These are phyloP conservation scores for Agelaius tricolor DNA, from an alignment of 2,113 vertebrate genomes.

Conservation along the genomic window DNA sequence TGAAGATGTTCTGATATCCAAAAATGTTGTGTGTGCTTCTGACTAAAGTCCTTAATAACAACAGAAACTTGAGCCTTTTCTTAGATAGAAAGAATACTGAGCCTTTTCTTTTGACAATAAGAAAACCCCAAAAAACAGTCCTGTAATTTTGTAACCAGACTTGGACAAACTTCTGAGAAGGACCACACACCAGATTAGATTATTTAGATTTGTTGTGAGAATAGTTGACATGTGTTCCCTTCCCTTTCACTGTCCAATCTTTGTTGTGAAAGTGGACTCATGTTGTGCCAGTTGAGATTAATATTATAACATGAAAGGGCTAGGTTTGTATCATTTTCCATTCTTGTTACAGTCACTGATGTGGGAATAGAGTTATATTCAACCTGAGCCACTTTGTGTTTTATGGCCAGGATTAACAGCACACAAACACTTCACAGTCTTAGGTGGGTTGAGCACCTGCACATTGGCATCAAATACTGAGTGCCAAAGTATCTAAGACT, in stretches of 20 bases:
- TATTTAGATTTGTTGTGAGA: slow-evolving; percentile 54
- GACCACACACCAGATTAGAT: slow-evolving; percentile 58
- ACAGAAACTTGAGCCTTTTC: neutral
- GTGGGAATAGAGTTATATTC: slow-evolving; percentile 19
- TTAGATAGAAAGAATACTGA: neutral
- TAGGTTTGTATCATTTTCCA: slow-evolving; percentile 52
- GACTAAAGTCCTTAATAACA: neutral
- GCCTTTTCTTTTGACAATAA: neutral
- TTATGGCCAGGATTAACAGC: neutral
- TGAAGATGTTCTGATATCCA: neutral
- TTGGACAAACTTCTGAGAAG: slow-evolving; percentile 60
- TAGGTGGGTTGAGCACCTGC: neutral
- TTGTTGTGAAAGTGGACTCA: slow-evolving; percentile 54
- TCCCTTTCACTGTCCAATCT: slow-evolving; percentile 47
- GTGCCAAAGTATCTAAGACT: neutral
- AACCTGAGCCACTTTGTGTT: slow-evolving; percentile 22
- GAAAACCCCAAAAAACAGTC: neutral
- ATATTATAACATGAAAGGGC: slow-evolving; percentile 62
- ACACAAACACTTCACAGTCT: slow-evolving; percentile 4
- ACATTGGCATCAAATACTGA: neutral
- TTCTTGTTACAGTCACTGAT: neutral
- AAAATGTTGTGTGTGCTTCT: neutral
- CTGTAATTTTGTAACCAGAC: slow-evolving; percentile 44
- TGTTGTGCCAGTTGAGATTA: slow-evolving; percentile 66
- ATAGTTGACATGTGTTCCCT: slow-evolving; percentile 33